Evolutionary conservation across 2,113 vertebrate genomes (phyloP).

Genomic region (Pseudonaja textilis): DNA sequence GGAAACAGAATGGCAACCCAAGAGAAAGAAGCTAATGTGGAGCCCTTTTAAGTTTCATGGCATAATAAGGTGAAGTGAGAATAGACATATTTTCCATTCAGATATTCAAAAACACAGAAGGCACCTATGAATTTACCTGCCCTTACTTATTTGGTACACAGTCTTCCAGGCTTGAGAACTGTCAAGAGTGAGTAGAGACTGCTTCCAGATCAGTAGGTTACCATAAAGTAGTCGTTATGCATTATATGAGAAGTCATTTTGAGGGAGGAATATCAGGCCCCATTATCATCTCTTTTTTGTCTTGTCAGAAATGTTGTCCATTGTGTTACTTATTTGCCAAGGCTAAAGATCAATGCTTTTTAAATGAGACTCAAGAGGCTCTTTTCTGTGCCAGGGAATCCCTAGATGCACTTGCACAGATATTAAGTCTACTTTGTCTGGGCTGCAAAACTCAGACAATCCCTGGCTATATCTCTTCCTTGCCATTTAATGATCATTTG

Average conservation of each 20-base stretch:
- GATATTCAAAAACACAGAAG: not conserved
- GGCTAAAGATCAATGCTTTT: not conserved
- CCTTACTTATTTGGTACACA: not conserved
- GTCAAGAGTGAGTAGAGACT: not conserved
- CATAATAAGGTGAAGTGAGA: not conserved
- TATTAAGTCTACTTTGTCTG: not conserved
- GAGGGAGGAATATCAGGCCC: not conserved
- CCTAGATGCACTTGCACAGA: not conserved
- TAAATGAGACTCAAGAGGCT: not conserved
- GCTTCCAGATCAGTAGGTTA: not conserved
- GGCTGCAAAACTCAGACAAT: not conserved
- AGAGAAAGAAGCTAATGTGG: not conserved
- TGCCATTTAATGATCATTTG: not conserved
- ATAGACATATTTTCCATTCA: not conserved
- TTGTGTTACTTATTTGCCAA: not conserved
- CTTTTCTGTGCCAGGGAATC: not conserved
- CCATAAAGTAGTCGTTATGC: not conserved
- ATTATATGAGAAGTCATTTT: not conserved
- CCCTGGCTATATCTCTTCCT: not conserved
- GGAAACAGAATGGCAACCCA: not conserved
- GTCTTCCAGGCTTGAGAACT: not conserved
- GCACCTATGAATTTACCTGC: not conserved
- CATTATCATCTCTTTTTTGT: not conserved
- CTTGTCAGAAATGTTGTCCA: not conserved
- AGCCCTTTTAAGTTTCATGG: not conserved